Percentiles rank a stretch among this genome's conserved stretches.
phyloP scores from a whole-genome alignment of 2,113 vertebrate species.

The Aphyosemion australe region DNA sequence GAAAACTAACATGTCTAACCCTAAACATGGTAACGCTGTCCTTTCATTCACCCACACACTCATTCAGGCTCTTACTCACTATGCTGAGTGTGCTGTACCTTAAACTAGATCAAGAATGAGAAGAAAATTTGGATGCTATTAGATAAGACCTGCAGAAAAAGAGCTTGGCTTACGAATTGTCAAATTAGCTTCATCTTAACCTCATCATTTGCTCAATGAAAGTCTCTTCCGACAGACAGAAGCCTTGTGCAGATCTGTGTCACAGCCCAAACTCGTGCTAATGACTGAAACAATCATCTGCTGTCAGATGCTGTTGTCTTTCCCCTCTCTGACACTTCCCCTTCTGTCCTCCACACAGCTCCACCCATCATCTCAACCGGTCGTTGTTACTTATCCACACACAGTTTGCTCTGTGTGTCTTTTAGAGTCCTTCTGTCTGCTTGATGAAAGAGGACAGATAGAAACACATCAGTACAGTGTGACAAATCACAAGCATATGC shows the following conservation, averaged over 20 bases:
- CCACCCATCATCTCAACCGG: constrained; percentile 49
- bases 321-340: constrained; percentile 54
- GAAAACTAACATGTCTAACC: too few species aligned
- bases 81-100: too few species aligned
- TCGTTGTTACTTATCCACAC: constrained; percentile 42
- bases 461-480: constrained; percentile 3
- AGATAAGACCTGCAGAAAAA: too few species aligned
- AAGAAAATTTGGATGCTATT: too few species aligned
- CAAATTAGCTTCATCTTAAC: neutral
- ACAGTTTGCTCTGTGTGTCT: constrained; percentile 23
- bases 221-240: constrained; percentile 39
- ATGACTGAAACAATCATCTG: constrained; percentile 57
- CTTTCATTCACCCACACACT: too few species aligned
- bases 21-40: too few species aligned
- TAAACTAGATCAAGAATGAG: too few species aligned
- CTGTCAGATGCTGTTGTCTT: constrained; percentile 63
- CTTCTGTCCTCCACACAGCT: constrained; percentile 46
- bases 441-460: constrained; percentile 30
- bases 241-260: constrained; percentile 34
- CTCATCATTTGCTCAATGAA: constrained; percentile 12
- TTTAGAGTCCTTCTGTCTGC: constrained; percentile 51
- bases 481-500: constrained; percentile 6
- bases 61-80: too few species aligned
- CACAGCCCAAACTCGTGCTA: constrained; percentile 29
- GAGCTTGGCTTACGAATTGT: too few species aligned